Evolutionary conservation across 2,113 vertebrate species (phyloP), one percentile per base, ranked within the genome.

Genomic region (Sula dactylatra): DNA sequence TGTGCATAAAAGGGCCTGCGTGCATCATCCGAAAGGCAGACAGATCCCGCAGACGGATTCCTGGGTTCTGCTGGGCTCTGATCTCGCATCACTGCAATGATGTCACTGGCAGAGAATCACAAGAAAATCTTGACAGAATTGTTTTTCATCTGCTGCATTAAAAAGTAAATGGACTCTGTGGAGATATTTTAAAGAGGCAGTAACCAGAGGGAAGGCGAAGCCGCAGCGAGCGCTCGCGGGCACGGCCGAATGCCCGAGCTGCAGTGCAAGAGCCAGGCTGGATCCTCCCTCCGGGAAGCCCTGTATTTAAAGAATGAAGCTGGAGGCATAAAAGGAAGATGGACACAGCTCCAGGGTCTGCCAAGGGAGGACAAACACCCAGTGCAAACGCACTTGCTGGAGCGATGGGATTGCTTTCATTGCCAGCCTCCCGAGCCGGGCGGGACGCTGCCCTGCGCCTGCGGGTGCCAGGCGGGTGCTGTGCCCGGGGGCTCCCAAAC

Each of bases 331-430:
- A 45, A 44, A 58, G 54, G 67, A 18, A 56, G 71, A 91, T 16
- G 72, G 80, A 15, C 64, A 16, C 25, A 0, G 55, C 1, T 10
- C 62, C 29, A 82, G 86, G 3, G 47, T 26, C 59, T 72, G 82
- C 72, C 83, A 13, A 11, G 78, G n/a, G 56, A 77, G n/a, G 65
- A 15, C 1, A 19, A 77, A 24, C 3, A 10, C 77, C 62, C 50
- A 2, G 2, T 3, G 15, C n/a, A 16, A 21, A 14, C 4, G 0
- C 2, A 5, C 11, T 24, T 6, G 36, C 36, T 14, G 1, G 0
- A 38, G 79, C 0, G 2, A 64, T 13, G 91, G 74, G 29, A 13
- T 1, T 14, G 56, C 45, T 54, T 9, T 21, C 16, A 13, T 3
- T 1, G 18, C 16, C 67, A 44, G 52, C 45, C 29, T 42, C 52